Evolutionary conservation across 2,113 vertebrate species (phyloP).

Genomic region (Camarhynchus parvulus): DNA sequence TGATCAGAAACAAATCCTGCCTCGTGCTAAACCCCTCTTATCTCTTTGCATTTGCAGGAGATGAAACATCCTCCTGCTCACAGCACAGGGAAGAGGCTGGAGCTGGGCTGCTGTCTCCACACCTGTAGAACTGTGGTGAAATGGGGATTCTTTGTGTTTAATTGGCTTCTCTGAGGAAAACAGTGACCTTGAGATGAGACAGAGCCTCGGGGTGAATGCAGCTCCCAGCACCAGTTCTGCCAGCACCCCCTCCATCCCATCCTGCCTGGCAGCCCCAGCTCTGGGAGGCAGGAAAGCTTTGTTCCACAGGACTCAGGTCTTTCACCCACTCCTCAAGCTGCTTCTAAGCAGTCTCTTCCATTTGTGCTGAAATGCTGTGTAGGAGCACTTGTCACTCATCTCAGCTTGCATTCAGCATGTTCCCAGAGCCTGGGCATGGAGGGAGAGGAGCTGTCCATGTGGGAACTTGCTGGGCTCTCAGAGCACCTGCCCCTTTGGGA

Average conservation of each 20-base stretch:
- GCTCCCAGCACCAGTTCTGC: not conserved
- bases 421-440: not conserved
- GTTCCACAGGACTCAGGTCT: not conserved
- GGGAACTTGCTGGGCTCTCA: not conserved
- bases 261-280: not conserved
- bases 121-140: not conserved
- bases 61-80: conserved; percentile 18
- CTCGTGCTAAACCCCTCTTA: not conserved
- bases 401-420: not conserved
- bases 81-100: not conserved
- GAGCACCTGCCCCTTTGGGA: not conserved
- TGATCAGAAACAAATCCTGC: conserved; percentile 61
- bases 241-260: not conserved
- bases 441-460: not conserved
- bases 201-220: not conserved
- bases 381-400: not conserved
- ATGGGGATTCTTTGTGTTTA: conserved; percentile 1
- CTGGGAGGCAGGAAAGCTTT: not conserved
- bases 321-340: not conserved
- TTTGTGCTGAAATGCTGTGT: not conserved
- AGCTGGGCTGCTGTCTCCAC: not conserved
- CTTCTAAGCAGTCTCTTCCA: not conserved
- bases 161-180: conserved; percentile 5
- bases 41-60: conserved; percentile 30
- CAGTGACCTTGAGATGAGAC: not conserved